Evolutionary conservation across 2,888 invertebrate species (phyloP).

Genomic region (Darwinula stevensoni): DNA sequence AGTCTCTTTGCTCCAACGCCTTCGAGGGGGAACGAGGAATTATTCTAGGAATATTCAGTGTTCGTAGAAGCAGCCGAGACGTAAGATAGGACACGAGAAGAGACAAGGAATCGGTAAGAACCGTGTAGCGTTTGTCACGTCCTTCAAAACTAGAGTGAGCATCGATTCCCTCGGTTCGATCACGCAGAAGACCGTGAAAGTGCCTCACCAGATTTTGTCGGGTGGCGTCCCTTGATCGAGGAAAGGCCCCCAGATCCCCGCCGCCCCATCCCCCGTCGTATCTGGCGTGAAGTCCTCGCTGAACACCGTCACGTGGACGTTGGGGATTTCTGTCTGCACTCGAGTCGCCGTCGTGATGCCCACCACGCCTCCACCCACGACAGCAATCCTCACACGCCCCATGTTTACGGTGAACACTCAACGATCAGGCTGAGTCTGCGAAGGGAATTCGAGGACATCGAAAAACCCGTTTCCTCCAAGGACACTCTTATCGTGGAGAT

Average conservation of each 20-base stretch:
- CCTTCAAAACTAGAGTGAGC: too few relatives aligned
- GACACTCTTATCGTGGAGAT: too few relatives aligned
- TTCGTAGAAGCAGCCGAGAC: too few relatives aligned
- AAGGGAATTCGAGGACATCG: too few relatives aligned
- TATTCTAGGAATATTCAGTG: neutral
- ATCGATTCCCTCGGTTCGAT: too few relatives aligned
- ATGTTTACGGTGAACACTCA: too few relatives aligned
- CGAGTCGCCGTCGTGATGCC: conserved; percentile 36
- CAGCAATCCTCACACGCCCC: conserved; percentile 23
- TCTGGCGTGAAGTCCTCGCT: conserved; percentile 33
- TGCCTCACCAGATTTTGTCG: neutral
- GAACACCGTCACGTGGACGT: conserved; percentile 27
- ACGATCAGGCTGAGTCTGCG: too few relatives aligned
- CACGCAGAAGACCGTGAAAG: too few relatives aligned
- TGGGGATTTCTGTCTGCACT: conserved; percentile 26
- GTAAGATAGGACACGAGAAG: too few relatives aligned
- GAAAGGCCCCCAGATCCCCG: conserved; percentile 43
- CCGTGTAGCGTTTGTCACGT: too few relatives aligned
- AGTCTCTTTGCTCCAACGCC: conserved; percentile 11
- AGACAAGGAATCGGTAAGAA: too few relatives aligned
- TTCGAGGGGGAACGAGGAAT: conserved; percentile 11
- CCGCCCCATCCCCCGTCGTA: conserved; percentile 46
- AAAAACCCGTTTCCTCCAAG: too few relatives aligned
- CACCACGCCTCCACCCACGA: conserved; percentile 44
- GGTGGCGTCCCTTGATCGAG: conserved; percentile 23